Conservation (phyloP, 1,140 invertebrate genomes). For the Drosophila gunungcola region DNA sequence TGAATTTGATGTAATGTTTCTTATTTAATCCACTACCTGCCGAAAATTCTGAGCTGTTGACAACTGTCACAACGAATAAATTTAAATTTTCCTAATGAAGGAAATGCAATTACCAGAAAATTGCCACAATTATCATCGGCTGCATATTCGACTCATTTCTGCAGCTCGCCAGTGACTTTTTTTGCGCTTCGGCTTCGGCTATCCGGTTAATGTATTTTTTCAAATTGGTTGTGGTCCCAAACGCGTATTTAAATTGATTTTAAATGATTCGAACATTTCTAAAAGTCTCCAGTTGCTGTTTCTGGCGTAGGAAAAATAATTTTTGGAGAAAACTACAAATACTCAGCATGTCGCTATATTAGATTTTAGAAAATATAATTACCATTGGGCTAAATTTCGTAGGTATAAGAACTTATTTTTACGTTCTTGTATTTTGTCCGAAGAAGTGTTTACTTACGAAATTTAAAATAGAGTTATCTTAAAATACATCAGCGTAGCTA, state of each 20-base stretch:
- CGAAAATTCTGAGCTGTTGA: conserved; percentile 41
- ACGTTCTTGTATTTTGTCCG: too few relatives aligned
- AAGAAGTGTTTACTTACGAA: too few relatives aligned
- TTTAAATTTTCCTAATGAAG: background rate
- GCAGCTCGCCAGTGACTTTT: background rate
- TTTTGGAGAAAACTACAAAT: background rate
- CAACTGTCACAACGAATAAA: conserved; percentile 2
- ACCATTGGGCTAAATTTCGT: too few relatives aligned
- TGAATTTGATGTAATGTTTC: conserved; percentile 61
- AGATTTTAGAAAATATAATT: too few relatives aligned
- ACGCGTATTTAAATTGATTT: conserved; percentile 43
- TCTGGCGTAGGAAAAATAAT: too few relatives aligned
- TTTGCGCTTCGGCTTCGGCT: background rate
- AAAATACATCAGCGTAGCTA: too few relatives aligned
- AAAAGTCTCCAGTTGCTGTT: too few relatives aligned
- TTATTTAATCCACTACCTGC: conserved; percentile 27
- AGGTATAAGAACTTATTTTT: too few relatives aligned
- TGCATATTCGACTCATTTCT: conserved; percentile 10
- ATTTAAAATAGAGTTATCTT: too few relatives aligned
- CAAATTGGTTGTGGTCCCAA: conserved; percentile 30
- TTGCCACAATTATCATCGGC: background rate
- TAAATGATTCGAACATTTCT: conserved; percentile 28
- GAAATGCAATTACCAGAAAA: conserved; percentile 9
- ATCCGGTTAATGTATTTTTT: background rate
- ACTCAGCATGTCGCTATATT: too few relatives aligned